phyloP scores from a whole-genome alignment of 2,888 invertebrate genomes.

The Platycnemis pennipes region DNA sequence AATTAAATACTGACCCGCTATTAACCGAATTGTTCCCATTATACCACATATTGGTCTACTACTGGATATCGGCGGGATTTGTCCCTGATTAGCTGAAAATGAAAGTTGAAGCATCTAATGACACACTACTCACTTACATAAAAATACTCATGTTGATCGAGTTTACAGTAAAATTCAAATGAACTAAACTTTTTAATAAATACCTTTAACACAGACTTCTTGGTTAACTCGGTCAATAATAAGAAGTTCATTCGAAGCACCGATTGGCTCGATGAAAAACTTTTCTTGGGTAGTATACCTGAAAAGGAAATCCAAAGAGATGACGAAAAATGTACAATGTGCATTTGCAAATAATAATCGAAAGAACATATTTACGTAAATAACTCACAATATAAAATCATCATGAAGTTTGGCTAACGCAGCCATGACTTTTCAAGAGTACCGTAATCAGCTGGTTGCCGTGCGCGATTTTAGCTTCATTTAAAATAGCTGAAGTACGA shows the following conservation, averaged over 20 bases:
- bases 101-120: conserved; percentile 75
- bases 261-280: conserved; percentile 92
- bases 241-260: conserved; percentile 87
- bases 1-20: conserved; percentile 93
- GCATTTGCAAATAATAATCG: background rate
- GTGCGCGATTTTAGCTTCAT: conserved; percentile 20
- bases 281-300: conserved; percentile 94
- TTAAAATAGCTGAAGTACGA: conserved; percentile 25
- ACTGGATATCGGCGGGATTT: conserved; percentile 84
- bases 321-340: conserved; percentile 56
- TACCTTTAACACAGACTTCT: conserved; percentile 87
- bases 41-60: conserved; percentile 89
- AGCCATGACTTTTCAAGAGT: conserved; percentile 56
- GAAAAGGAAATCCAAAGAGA: conserved; percentile 75
- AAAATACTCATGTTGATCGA: background rate
- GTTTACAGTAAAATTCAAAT: background rate
- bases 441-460: conserved; percentile 59
- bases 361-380: background rate
- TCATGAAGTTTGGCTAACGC: conserved; percentile 51
- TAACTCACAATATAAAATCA: conserved; percentile 51
- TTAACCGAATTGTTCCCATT: conserved; percentile 90
- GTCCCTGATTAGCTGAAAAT: conserved; percentile 81
- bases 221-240: conserved; percentile 92
- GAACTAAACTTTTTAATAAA: background rate
- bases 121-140: conserved; percentile 69